Base-by-base conservation (phyloP, 1,140 invertebrate genomes). In the Yoshiicerus persimilis region DNA sequence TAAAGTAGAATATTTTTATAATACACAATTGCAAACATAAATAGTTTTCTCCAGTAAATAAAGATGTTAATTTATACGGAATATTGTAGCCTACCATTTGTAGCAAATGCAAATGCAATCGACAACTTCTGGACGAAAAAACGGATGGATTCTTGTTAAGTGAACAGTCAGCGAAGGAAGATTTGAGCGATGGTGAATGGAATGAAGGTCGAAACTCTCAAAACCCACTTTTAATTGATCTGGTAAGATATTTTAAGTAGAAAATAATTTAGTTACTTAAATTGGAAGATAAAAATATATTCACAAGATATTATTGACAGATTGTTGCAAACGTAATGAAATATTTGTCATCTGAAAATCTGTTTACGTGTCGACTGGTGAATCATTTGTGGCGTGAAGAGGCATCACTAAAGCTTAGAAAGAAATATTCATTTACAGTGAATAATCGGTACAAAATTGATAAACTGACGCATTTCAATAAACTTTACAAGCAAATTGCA, bases 211-310 rank as follows among this genome's bases (percentile, higher is more conserved):
- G 10, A 39, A 39, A 84, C 36, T 84, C 23, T 47, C 70, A 23
- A 30, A 88, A 88, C 39, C 88, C 88, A 5, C 16, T 88, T 20
- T 10, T 86, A 11, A 84, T 88, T 38, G 88, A 88, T 80, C 80
- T 88, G 36, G 84, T 88, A 88, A 32, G 23, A 20, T 11, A 8
- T n/a, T 64, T 27, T 9, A 11, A 77, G 9, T 30, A 30, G 6
- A 30, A 30, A 13, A 30, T 36, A n/a, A 16, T 77, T 6, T 77
- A 64, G 56, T 77, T 27, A 6, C 4, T 32, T 32, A 11, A 8
- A 32, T 9, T 36, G 6, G 27, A 27, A 77, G 8, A 30, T 77
- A 6, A 30, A 80, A 36, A 36, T 38, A 38, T 20, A n/a, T 9
- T 66, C 3, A 11, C 10, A 32, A 32, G n/a, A n/a, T 84, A 23